Percentiles rank a stretch among this genome's conserved stretches.
phyloP scores from a whole-genome alignment of 1,140 invertebrate species.

The Amyelois transitella region DNA sequence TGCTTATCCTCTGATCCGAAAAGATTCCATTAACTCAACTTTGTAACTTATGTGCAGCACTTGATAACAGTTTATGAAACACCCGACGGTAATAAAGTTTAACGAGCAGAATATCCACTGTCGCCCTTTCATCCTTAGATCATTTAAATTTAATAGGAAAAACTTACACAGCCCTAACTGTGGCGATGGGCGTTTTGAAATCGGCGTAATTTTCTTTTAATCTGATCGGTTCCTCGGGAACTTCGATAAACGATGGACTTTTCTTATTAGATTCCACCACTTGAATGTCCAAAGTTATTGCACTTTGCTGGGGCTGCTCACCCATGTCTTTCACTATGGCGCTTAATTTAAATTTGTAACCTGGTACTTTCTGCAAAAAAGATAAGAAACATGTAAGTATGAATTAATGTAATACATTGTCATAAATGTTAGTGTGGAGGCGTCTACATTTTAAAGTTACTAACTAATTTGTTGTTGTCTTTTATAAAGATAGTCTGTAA shows the following conservation, averaged over 20 bases:
- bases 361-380: conserved; percentile 76
- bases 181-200: conserved; percentile 80
- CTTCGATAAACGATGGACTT: conserved; percentile 82
- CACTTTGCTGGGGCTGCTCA: conserved; percentile 75
- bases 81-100: conserved; percentile 4
- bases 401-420: not conserved
- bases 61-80: conserved; percentile 8
- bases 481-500: too few species aligned
- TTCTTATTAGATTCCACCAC: conserved; percentile 93
- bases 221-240: conserved; percentile 76
- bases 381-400: conserved; percentile 3
- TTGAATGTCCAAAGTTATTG: conserved; percentile 85
- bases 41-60: not conserved
- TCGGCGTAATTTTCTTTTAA: conserved; percentile 84
- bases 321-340: conserved; percentile 87
- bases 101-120: conserved; percentile 19
- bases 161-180: conserved; percentile 80
- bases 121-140: not conserved
- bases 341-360: conserved; percentile 82
- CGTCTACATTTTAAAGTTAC: too few species aligned
- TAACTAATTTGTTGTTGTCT: too few species aligned
- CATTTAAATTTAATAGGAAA: conserved; percentile 6
- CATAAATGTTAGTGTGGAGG: too few species aligned
- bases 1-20: too few species aligned
- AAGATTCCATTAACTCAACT: too few species aligned